phyloP scores from a whole-genome alignment of 2,797 vertebrate genomes.

The Catamblyrhynchus diadema region DNA sequence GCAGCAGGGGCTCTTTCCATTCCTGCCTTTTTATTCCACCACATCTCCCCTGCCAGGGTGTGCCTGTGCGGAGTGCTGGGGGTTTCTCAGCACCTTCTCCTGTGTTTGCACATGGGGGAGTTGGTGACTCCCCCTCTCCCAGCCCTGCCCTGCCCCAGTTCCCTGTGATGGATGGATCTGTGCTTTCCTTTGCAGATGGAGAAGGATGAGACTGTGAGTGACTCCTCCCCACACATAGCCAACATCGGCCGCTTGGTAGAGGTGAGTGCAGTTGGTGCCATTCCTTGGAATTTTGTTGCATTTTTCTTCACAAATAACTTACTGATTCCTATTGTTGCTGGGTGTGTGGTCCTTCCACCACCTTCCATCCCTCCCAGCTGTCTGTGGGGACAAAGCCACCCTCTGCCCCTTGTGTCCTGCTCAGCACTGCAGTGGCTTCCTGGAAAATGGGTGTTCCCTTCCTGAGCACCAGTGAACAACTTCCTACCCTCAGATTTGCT shows the following conservation, averaged over 20 bases:
- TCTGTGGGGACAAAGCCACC: neutral
- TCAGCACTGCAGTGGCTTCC: neutral
- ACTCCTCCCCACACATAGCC: constrained; percentile 96
- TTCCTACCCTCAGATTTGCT: rapidly evolving
- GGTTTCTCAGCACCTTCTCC: rapidly evolving
- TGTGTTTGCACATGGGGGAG: neutral
- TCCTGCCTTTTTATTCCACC: neutral
- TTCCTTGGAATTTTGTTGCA: rapidly evolving
- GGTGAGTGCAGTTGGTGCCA: constrained; percentile 75
- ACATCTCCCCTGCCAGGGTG: rapidly evolving
- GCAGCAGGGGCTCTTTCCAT: neutral
- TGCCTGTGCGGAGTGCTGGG: rapidly evolving
- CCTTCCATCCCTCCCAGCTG: neutral
- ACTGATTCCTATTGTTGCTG: rapidly evolving
- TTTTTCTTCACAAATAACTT: neutral
- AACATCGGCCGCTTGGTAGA: constrained; percentile 97
- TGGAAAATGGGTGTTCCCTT: neutral
- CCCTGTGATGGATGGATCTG: neutral
- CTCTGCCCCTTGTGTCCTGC: neutral
- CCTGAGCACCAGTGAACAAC: neutral
- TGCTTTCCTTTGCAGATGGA: constrained; percentile 84
- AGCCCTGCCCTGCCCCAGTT: neutral
- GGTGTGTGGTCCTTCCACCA: neutral
- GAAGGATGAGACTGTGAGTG: constrained; percentile 95
- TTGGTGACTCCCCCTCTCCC: neutral